Conservation (phyloP, 2,113 vertebrate genomes). For the Clupea harengus region DNA sequence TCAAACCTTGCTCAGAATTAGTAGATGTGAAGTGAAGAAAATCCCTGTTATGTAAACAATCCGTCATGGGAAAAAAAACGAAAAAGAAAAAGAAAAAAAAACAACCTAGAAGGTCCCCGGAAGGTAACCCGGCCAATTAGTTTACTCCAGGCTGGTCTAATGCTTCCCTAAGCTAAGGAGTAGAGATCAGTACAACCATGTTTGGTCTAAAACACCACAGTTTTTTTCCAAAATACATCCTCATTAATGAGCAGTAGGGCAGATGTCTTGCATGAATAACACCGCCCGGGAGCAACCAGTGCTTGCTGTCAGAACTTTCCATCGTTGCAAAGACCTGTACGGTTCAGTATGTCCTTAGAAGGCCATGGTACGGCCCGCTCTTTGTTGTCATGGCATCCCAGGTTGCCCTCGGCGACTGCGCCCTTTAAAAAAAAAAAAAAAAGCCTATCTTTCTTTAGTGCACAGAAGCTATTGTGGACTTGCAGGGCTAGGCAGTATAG, state of each 20-base stretch:
- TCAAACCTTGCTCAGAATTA: not conserved
- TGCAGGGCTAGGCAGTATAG: not conserved
- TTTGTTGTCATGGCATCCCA: slow-evolving; percentile 31
- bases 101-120: not conserved
- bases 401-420: slow-evolving; percentile 29
- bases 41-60: slow-evolving; percentile 25
- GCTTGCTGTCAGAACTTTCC: slow-evolving; percentile 24
- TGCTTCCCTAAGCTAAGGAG: slow-evolving; percentile 20
- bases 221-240: slow-evolving; percentile 32
- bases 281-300: not conserved
- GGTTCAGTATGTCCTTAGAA: slow-evolving; percentile 37
- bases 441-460: not conserved
- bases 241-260: slow-evolving; percentile 32
- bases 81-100: slow-evolving; percentile 19
- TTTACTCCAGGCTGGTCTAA: slow-evolving; percentile 2
- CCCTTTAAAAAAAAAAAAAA: not conserved
- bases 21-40: not conserved
- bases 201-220: slow-evolving; percentile 35
- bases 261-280: slow-evolving; percentile 27
- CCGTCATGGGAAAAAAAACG: slow-evolving; percentile 31
- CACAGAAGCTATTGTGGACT: not conserved
- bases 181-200: slow-evolving; percentile 31
- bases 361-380: not conserved
- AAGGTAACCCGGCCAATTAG: slow-evolving; percentile 23
- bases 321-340: not conserved